phyloP scores from a whole-genome alignment of 2,113 vertebrate species.

The Prionailurus bengalensis region DNA sequence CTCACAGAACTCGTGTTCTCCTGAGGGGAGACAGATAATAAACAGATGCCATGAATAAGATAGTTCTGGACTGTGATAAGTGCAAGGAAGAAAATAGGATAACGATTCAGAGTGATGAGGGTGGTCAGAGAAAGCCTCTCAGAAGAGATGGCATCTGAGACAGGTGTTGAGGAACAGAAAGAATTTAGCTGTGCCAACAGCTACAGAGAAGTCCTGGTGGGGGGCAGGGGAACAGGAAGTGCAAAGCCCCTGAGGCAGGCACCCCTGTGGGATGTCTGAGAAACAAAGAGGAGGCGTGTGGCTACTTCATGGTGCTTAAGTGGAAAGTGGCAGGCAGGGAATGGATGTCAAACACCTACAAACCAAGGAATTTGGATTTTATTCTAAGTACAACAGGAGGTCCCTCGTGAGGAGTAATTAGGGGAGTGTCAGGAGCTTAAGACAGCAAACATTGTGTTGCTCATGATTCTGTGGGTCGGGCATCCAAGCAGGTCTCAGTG shows the following conservation, averaged over 20 bases:
- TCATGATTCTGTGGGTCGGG: neutral
- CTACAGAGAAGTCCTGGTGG: neutral
- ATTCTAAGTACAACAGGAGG: neutral
- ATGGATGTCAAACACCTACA: neutral
- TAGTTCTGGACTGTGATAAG: neutral
- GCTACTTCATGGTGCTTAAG: neutral
- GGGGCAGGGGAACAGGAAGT: neutral
- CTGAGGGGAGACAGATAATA: neutral
- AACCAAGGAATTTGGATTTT: neutral
- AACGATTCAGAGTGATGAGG: neutral
- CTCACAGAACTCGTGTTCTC: neutral
- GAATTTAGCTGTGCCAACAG: neutral
- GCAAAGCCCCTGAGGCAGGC: neutral
- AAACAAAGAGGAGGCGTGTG: too few species aligned
- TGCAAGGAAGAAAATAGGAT: neutral
- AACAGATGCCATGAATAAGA: neutral
- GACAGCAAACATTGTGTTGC: neutral
- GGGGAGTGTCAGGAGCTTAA: neutral
- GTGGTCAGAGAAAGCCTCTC: neutral
- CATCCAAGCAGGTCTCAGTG: neutral
- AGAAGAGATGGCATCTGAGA: neutral
- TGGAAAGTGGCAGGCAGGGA: neutral
- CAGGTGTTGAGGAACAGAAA: neutral
- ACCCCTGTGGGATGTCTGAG: rapidly evolving
- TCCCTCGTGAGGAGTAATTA: neutral